phyloP scores from a whole-genome alignment of 37 sponge, comb jelly and placozoan species.

The Petrosia ficiformis region DNA sequence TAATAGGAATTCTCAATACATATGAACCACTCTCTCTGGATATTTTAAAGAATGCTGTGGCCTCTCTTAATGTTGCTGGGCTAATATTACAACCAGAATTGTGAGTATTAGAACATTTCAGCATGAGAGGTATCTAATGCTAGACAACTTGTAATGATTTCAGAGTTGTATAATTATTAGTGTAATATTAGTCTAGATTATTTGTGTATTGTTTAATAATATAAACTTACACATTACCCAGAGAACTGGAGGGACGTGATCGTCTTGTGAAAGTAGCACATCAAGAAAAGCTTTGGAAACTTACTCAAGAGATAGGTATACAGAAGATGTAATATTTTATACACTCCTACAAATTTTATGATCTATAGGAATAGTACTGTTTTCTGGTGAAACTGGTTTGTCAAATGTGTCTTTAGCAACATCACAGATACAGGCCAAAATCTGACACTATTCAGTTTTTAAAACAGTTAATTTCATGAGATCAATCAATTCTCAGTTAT shows the following conservation, averaged over 20 bases:
- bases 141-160: no score
- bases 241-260: slow-evolving; percentile 66
- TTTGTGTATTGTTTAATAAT: neutral
- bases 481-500: no score
- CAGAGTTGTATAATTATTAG: no score
- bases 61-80: slow-evolving; percentile 53
- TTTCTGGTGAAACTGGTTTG: no score
- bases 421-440: no score
- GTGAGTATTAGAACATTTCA: slow-evolving; percentile 5
- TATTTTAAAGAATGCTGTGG: slow-evolving; percentile 60
- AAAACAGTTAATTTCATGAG: no score
- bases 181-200: neutral
- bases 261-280: slow-evolving; percentile 68
- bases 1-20: slow-evolving; percentile 37
- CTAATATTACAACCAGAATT: slow-evolving; percentile 43
- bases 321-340: no score
- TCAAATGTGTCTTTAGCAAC: no score
- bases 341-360: no score
- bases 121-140: neutral
- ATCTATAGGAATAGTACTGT: no score
- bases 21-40: slow-evolving; percentile 70
- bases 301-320: slow-evolving; percentile 50
- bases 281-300: slow-evolving; percentile 13
- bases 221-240: slow-evolving; percentile 7
- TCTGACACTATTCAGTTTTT: no score